These are phyloP conservation scores for Lethrus apterus DNA, from an alignment of 1,140 invertebrate species.

Conservation along the genomic window DNA sequence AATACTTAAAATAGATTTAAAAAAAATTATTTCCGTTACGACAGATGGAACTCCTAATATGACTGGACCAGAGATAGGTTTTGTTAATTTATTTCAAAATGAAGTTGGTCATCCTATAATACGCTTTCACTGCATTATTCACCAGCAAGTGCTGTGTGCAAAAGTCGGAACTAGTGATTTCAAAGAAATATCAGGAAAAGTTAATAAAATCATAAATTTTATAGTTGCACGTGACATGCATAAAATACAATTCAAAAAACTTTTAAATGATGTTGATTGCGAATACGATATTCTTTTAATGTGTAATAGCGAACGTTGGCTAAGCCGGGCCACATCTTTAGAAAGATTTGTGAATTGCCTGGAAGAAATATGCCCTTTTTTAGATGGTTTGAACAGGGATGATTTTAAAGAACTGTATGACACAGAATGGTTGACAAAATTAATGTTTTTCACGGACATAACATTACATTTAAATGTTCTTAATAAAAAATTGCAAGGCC, in stretches of 20 bases:
- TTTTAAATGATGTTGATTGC: slow-evolving; percentile 32
- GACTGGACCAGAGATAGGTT: slow-evolving; percentile 15
- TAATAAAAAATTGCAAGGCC: too few species aligned
- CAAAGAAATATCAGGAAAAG: slow-evolving; percentile 18
- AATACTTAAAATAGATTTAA: slow-evolving; percentile 19
- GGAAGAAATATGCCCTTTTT: background rate
- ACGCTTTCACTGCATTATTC: slow-evolving; percentile 28
- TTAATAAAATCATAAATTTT: slow-evolving; percentile 29
- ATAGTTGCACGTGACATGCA: slow-evolving; percentile 29
- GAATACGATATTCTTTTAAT: slow-evolving; percentile 33
- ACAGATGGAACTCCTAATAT: slow-evolving; percentile 25
- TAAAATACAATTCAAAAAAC: slow-evolving; percentile 29
- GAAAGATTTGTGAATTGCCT: slow-evolving; percentile 33
- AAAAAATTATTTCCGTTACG: slow-evolving; percentile 25
- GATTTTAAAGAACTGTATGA: too few species aligned
- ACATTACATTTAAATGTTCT: background rate
- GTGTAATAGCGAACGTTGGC: slow-evolving; percentile 35
- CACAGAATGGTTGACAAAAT: background rate
- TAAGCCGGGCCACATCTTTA: slow-evolving; percentile 33
- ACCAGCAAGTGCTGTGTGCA: slow-evolving; percentile 21
- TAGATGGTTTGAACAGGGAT: too few species aligned
- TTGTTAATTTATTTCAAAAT: slow-evolving; percentile 16
- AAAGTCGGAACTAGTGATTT: slow-evolving; percentile 10
- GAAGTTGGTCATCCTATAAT: slow-evolving; percentile 24
- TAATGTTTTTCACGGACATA: background rate